Base-by-base conservation (phyloP, 2,797 vertebrate genomes). In the Microchirus variegatus region DNA sequence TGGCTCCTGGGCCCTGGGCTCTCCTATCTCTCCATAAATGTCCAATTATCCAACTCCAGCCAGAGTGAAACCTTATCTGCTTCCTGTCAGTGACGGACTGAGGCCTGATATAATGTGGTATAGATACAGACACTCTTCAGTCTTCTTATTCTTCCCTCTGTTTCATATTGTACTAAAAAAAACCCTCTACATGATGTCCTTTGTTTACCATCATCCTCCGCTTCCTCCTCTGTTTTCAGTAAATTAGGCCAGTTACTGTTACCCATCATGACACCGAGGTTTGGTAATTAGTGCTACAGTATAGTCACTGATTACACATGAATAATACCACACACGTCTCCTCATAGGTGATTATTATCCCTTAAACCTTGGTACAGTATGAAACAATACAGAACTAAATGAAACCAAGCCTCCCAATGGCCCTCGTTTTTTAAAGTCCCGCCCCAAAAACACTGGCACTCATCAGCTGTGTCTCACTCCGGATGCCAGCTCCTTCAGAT, bases 21-120 rank as follows among this genome's bases (percentile, higher is more conserved):
- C 70, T 86, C 83, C 88, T 89, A 89, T 90, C 90, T 80, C 80
- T 87, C 84, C 87, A 88, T 90, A 88, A 91, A 90, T 83, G 88
- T 90, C 90, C 86, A 91, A 90, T 91, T 90, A 91, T 88, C 86
- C 83, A 83, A 84, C 83, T 88, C 79, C 74, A 85, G 84, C 80
- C 77, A 73, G 81, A 87, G 84, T 81, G 82, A 86, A 87, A 84
- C 82, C 85, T 89, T 90, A 90, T 91, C 87, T 88, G 80, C 82
- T 89, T 89, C 74, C 87, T 63, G 78, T 88, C 88, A 86, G 64
- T 87, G 86, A 86, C 83, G 86, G 79, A 68, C 77, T 48, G 75
- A 75, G 67, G 78, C 70, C 72, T 76, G 82, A 82, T 80, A 69
- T 83, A 86, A 78, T 57, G 40, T n/a, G 15, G 70, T 65, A 19